Evolutionary conservation across 2,113 vertebrate genomes (phyloP).

Genomic region (Hippotragus niger): DNA sequence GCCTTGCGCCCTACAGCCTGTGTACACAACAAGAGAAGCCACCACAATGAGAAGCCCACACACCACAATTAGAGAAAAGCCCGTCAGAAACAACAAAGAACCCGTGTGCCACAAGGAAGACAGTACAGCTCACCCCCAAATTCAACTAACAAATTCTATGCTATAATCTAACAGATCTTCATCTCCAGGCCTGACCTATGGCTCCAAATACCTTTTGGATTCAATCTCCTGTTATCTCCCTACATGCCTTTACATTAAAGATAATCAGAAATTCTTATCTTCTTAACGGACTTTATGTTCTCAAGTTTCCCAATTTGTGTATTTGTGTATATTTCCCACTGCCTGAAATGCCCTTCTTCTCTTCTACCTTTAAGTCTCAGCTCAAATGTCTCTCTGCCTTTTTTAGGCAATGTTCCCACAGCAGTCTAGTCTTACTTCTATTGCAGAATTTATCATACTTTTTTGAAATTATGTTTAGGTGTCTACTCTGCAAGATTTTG

Average conservation of each 20-base stretch:
- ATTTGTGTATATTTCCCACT: neutral
- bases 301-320: neutral
- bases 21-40: neutral
- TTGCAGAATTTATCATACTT: neutral
- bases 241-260: neutral
- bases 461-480: slow-evolving; percentile 10
- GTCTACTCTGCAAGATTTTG: neutral
- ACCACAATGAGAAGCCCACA: neutral
- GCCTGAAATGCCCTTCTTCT: neutral
- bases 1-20: neutral
- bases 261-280: slow-evolving; percentile 24
- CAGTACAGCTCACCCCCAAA: neutral
- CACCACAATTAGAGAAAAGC: neutral
- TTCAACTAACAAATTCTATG: neutral
- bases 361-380: neutral
- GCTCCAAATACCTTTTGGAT: neutral
- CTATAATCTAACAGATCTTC: neutral
- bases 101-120: neutral
- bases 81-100: neutral
- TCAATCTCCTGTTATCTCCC: slow-evolving; percentile 7
- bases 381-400: slow-evolving; percentile 1
- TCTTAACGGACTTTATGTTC: neutral
- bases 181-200: neutral
- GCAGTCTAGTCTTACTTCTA: neutral
- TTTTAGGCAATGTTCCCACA: slow-evolving; percentile 7